Percentiles rank a stretch among this genome's conserved stretches.
phyloP scores from a whole-genome alignment of 2,888 invertebrate species.

The Stenodera caucasica region DNA sequence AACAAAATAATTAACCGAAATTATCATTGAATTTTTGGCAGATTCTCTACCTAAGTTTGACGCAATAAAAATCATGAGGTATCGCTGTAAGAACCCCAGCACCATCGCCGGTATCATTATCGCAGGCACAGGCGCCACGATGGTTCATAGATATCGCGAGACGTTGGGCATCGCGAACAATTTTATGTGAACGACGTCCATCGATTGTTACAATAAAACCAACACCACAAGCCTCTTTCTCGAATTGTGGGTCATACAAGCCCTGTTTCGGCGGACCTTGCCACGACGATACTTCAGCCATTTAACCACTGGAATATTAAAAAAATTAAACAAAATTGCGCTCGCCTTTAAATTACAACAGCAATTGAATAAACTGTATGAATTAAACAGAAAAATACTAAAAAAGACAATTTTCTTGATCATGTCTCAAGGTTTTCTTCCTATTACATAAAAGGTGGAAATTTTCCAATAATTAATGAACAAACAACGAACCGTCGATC shows the following conservation, averaged over 20 bases:
- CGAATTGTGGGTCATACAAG: conserved; percentile 94
- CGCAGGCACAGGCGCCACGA: conserved; percentile 98
- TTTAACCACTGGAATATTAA: conserved; percentile 44
- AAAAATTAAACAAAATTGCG: conserved; percentile 7
- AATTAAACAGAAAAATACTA: background rate
- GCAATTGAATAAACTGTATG: background rate
- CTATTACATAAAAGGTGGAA: background rate
- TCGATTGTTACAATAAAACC: conserved; percentile 99
- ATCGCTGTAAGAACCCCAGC: conserved; percentile 97
- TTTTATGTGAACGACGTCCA: conserved; percentile 92
- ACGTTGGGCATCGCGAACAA: conserved; percentile 92
- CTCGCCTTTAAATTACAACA: background rate
- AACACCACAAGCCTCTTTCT: conserved; percentile 98
- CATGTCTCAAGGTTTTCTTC: background rate
- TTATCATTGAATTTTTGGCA: too few relatives aligned
- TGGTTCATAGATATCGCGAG: conserved; percentile 98
- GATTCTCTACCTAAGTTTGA: conserved; percentile 83
- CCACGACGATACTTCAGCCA: conserved; percentile 60
- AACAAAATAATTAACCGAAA: too few relatives aligned
- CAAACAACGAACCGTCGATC: background rate
- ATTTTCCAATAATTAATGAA: background rate
- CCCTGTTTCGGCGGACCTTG: conserved; percentile 85
- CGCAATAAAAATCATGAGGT: conserved; percentile 90
- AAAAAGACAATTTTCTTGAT: background rate
- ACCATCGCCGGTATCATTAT: conserved; percentile 99